Evolutionary conservation across 1,140 invertebrate species (phyloP).

Genomic region (Heliconius melpomene): DNA sequence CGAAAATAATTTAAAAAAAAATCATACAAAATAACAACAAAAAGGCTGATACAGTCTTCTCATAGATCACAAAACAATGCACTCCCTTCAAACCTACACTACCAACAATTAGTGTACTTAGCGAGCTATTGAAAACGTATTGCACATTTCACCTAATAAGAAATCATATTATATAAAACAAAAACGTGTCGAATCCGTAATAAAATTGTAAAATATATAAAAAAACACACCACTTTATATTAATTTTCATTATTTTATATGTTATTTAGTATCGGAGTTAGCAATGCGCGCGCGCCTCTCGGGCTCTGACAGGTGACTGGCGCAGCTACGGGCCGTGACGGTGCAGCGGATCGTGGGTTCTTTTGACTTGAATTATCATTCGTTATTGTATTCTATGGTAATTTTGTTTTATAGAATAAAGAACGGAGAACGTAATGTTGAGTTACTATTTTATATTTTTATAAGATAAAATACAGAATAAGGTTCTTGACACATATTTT

Average conservation of each 20-base stretch:
- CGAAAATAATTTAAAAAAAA: neutral
- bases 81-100: conserved; percentile 24
- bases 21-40: neutral
- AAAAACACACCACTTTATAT: conserved; percentile 53
- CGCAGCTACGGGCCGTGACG: conserved; percentile 27
- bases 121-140: conserved; percentile 23
- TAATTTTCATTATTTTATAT: conserved; percentile 48
- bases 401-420: conserved; percentile 10
- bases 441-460: too few species aligned
- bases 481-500: too few species aligned
- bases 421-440: too few species aligned
- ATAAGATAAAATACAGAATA: too few species aligned
- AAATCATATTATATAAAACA: neutral
- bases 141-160: conserved; percentile 27
- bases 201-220: conserved; percentile 22
- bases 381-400: conserved; percentile 39
- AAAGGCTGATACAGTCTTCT: neutral
- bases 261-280: conserved; percentile 59
- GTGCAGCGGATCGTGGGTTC: conserved; percentile 39
- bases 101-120: neutral
- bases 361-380: conserved; percentile 32
- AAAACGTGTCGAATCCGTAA: conserved; percentile 59
- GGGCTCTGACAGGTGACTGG: conserved; percentile 75
- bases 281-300: conserved; percentile 60
- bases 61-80: conserved; percentile 36